Percentiles rank a stretch among this genome's conserved stretches.
These are phyloP conservation scores for Saccostrea cuccullata DNA, from an alignment of 1,140 invertebrate genomes.

Conservation along the genomic window DNA sequence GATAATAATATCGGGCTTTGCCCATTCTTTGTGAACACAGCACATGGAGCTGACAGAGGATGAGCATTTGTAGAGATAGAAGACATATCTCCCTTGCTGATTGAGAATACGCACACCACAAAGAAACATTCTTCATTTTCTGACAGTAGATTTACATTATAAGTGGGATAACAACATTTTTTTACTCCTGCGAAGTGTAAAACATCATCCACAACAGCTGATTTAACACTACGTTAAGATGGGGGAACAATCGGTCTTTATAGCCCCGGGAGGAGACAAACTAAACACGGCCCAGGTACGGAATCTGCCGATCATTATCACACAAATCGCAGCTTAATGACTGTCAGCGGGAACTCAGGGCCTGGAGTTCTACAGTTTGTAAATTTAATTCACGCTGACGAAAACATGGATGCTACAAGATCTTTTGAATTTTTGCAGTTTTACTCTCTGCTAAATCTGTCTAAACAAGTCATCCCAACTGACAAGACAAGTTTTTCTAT, in stretches of 20 bases:
- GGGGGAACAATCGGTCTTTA: background rate
- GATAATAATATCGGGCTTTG: background rate
- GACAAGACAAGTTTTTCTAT: no score
- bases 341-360: background rate
- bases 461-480: background rate
- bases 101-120: background rate
- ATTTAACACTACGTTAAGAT: background rate
- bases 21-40: background rate
- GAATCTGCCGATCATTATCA: background rate
- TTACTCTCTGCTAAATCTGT: background rate
- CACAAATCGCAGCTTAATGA: background rate
- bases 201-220: background rate
- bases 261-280: background rate
- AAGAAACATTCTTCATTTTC: background rate
- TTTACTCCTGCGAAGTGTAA: background rate
- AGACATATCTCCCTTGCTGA: background rate
- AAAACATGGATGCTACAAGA: background rate
- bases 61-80: background rate
- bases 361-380: background rate
- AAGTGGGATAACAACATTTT: background rate
- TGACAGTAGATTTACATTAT: background rate
- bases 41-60: background rate
- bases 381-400: background rate
- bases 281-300: background rate
- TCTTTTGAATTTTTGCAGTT: no score